Conservation (phyloP, 2,113 vertebrate species). For the Pardalotus punctatus region DNA sequence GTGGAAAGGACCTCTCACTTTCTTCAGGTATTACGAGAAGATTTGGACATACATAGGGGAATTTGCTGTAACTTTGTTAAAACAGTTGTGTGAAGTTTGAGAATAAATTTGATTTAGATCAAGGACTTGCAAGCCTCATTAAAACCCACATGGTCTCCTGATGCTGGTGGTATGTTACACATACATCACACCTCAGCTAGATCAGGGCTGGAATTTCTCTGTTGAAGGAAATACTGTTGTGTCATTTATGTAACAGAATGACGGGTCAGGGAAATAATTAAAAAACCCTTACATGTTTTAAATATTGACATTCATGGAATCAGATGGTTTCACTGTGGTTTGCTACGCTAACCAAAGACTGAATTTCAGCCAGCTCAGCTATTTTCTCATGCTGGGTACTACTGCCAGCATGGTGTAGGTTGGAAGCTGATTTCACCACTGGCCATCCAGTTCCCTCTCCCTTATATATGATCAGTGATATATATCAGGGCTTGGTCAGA, state of each 20-base stretch:
- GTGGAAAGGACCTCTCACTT: background rate
- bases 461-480: background rate
- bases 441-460: background rate
- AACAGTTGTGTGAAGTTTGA: background rate
- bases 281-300: background rate
- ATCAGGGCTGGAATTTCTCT: background rate
- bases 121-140: background rate
- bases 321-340: background rate
- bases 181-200: background rate
- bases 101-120: background rate
- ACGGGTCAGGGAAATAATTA: background rate
- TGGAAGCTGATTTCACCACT: background rate
- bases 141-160: background rate
- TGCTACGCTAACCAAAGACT: background rate
- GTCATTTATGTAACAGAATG: background rate
- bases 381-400: background rate
- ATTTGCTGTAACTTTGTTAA: background rate
- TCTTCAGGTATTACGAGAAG: background rate
- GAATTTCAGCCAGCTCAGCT: background rate
- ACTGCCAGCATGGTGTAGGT: background rate
- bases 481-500: background rate
- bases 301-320: background rate
- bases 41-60: background rate
- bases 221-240: background rate
- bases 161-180: accelerated